Evolutionary conservation across 2,797 vertebrate species (phyloP).

Genomic region (Apogon hyalosoma): DNA sequence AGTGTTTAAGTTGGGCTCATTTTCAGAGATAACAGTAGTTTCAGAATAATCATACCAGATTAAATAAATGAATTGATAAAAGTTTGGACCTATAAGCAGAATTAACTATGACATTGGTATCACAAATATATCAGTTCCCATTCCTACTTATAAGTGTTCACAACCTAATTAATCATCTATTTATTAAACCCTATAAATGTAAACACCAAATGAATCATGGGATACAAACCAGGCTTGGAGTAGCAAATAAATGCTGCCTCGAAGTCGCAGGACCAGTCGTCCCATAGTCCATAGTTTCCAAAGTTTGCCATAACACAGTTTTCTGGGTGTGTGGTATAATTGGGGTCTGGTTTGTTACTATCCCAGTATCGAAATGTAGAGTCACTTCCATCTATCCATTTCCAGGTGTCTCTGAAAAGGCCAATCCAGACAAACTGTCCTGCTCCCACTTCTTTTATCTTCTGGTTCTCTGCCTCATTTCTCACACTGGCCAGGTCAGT

Average conservation of each 20-base stretch:
- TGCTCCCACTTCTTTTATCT: not conserved
- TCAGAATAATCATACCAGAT: no score
- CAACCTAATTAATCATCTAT: no score
- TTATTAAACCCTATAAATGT: not conserved
- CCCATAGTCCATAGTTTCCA: not conserved
- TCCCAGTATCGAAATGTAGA: slow-evolving; percentile 39
- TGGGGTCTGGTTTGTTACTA: rapidly evolving
- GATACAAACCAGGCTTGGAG: slow-evolving; percentile 11
- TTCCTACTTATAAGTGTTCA: no score
- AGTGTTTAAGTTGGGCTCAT: no score
- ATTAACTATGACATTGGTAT: no score
- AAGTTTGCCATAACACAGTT: not conserved
- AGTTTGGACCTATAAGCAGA: no score
- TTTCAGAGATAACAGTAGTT: no score
- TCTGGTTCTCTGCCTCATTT: slow-evolving; percentile 10
- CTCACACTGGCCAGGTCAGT: slow-evolving; percentile 63
- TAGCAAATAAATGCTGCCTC: slow-evolving; percentile 41
- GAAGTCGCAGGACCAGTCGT: not conserved
- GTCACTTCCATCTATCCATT: slow-evolving; percentile 36
- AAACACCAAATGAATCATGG: not conserved
- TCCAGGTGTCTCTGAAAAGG: slow-evolving; percentile 53
- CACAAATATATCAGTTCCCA: no score
- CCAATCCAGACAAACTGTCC: slow-evolving; percentile 32
- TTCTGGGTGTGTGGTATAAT: rapidly evolving
- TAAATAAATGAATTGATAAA: no score